Conservation (phyloP, 2,113 vertebrate species). For the Danionella cerebrum region DNA sequence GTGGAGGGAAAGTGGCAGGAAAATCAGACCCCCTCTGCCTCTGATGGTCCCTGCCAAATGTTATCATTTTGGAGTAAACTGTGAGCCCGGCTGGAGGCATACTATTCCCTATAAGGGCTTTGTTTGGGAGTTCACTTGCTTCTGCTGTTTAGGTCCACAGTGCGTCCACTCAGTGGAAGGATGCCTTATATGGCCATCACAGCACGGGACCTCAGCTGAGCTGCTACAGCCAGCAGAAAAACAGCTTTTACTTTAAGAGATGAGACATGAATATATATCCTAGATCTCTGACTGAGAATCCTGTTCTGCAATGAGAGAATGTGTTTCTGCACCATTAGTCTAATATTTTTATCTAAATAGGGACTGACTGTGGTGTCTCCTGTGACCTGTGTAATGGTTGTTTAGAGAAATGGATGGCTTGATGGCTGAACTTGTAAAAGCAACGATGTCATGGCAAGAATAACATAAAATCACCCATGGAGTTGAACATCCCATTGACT, state of each 20-base stretch:
- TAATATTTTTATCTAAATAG: neutral
- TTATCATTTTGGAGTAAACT: constrained; percentile 71
- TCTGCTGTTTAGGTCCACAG: constrained; percentile 73
- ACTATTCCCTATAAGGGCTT: constrained; percentile 95
- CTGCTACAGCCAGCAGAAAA: constrained; percentile 14
- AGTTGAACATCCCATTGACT: neutral
- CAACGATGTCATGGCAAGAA: constrained; percentile 32
- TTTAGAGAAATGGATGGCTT: neutral
- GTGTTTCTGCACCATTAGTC: neutral
- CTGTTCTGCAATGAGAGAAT: no score
- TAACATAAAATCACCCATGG: neutral
- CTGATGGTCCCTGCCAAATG: constrained; percentile 46
- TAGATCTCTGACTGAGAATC: no score
- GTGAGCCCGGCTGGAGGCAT: constrained; percentile 60
- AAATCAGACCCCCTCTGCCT: constrained; percentile 24
- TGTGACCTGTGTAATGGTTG: neutral
- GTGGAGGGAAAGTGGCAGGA: constrained; percentile 30
- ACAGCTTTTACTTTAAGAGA: neutral
- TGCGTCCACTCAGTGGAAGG: constrained; percentile 74
- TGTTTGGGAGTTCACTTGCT: constrained; percentile 86
- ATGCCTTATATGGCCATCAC: constrained; percentile 86
- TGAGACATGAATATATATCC: neutral
- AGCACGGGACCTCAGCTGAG: constrained; percentile 50
- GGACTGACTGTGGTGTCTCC: neutral
- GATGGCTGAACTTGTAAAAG: neutral